Evolutionary conservation across 2,888 invertebrate species (phyloP).

Genomic region (Plagodis pulveraria): DNA sequence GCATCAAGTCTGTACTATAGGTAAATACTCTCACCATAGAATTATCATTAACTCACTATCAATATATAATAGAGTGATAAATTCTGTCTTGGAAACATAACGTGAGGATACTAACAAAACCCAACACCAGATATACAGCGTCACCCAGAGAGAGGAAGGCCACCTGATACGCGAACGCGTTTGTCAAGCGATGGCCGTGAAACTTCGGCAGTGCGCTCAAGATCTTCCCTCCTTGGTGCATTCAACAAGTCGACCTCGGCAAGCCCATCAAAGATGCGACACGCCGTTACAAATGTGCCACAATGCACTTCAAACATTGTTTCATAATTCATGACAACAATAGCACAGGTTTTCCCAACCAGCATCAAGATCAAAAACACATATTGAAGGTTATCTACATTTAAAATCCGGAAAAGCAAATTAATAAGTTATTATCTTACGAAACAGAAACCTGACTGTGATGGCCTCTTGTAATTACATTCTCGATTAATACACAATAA

Average conservation of each 20-base stretch:
- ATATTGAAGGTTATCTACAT: not conserved
- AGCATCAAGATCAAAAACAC: constrained; percentile 13
- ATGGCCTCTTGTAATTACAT: not conserved
- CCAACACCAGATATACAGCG: no score
- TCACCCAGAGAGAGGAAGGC: not conserved
- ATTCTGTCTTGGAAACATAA: no score
- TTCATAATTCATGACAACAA: constrained; percentile 6
- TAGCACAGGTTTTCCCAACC: constrained; percentile 5
- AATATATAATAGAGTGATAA: no score
- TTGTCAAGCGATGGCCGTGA: not conserved
- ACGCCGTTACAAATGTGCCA: not conserved
- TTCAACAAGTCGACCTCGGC: constrained; percentile 1
- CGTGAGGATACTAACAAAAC: no score
- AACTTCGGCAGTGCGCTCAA: not conserved
- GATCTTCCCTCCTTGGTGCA: constrained; percentile 2
- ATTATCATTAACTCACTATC: no score
- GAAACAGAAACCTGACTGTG: not conserved
- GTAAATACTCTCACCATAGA: no score
- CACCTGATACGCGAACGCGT: not conserved
- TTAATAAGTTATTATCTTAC: not conserved
- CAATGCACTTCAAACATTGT: constrained; percentile 5
- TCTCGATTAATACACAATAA: no score
- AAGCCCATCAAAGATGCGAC: not conserved
- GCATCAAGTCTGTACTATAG: no score
- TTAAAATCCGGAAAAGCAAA: not conserved